A percentile compares a stretch with the other conserved stretches of the same genome.
phyloP scores from a whole-genome alignment of 37 sponge, comb jelly and placozoan genomes.

The Chondrilla cf. caribensis region DNA sequence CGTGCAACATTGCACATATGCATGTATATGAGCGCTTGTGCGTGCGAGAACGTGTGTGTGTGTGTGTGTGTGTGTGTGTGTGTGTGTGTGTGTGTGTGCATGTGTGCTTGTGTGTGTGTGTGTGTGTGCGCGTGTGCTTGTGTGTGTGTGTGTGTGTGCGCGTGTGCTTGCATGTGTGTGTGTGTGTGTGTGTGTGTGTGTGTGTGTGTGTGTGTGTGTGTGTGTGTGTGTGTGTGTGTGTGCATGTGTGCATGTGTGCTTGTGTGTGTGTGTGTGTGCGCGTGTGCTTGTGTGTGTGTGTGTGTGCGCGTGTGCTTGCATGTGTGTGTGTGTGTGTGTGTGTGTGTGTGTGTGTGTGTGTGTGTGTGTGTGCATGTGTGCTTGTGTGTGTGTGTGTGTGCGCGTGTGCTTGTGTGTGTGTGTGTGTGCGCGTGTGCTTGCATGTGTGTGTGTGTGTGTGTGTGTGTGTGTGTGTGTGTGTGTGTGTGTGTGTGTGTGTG shows the following conservation, averaged over 20 bases:
- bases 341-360: not conserved
- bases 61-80: not conserved
- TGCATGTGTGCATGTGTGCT: too few species aligned
- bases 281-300: constrained; percentile 21
- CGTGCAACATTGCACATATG: too few species aligned
- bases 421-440: too few species aligned
- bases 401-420: not conserved
- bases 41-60: too few species aligned
- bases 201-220: constrained; percentile 10
- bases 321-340: constrained; percentile 28
- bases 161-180: not conserved
- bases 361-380: too few species aligned
- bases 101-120: not conserved
- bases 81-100: not conserved
- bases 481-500: too few species aligned
- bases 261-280: constrained; percentile 19
- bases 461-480: too few species aligned
- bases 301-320: constrained; percentile 14
- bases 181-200: constrained; percentile 26
- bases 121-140: too few species aligned
- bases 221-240: too few species aligned
- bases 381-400: not conserved
- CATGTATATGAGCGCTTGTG: not conserved
- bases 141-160: constrained; percentile 1
- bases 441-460: too few species aligned